phyloP scores from a whole-genome alignment of 2,888 invertebrate species.

The Plagodis pulveraria region DNA sequence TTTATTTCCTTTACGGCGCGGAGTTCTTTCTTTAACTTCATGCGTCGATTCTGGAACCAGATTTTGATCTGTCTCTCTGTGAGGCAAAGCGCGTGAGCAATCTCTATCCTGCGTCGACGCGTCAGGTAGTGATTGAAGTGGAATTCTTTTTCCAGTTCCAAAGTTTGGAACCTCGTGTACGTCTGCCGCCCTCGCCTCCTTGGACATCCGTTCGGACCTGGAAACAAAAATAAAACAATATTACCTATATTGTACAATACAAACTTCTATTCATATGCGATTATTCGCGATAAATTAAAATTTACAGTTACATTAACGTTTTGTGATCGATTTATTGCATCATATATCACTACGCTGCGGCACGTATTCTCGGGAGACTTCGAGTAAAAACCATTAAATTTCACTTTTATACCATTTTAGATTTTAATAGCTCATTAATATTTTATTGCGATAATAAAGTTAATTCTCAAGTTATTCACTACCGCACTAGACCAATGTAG shows the following conservation, averaged over 20 bases:
- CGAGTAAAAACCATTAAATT: constrained; percentile 75
- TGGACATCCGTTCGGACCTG: constrained; percentile 98
- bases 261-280: constrained; percentile 38
- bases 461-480: constrained; percentile 81
- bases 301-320: constrained; percentile 57
- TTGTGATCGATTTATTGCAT: constrained; percentile 71
- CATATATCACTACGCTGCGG: constrained; percentile 70
- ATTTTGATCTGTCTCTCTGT: constrained; percentile 99
- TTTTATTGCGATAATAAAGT: constrained; percentile 79
- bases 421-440: constrained; percentile 82
- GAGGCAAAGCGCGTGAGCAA: constrained; percentile 97
- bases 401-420: constrained; percentile 82
- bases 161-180: constrained; percentile 98
- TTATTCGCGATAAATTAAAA: constrained; percentile 49
- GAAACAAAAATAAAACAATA: constrained; percentile 66
- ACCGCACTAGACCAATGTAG: constrained; percentile 71
- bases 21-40: constrained; percentile 98
- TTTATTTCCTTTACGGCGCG: constrained; percentile 97
- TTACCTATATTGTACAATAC: constrained; percentile 31
- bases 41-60: constrained; percentile 98
- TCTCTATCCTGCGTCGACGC: constrained; percentile 97
- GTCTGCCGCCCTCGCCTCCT: constrained; percentile 97
- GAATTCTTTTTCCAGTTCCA: constrained; percentile 99
- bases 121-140: constrained; percentile 99
- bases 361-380: constrained; percentile 68